Base-by-base conservation (phyloP, 2,888 invertebrate genomes). In the Saturnia pavonia region DNA sequence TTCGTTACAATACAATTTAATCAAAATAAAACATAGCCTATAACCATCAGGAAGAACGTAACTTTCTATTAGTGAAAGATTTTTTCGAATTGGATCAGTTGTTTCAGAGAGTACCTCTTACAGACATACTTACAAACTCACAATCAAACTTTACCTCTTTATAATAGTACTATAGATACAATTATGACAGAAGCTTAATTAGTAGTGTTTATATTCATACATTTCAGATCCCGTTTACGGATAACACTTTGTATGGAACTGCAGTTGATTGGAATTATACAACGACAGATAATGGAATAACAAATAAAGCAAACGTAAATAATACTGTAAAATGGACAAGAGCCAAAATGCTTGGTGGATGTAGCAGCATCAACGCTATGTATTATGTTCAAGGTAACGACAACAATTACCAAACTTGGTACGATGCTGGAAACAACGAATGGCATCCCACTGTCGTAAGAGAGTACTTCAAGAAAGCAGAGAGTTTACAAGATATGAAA, bases 191-290 rank as follows among this genome's bases (percentile, higher is more conserved):
- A 16, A 8, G 3, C 1, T 40, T 27, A 40, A 42, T n/a, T 25
- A 48, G 16, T 16, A 48, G 16, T 67, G 3, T 43, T 43, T 22
- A 3, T 60, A 12, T n/a, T n/a, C 3, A 11, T 60, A 42, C 16
- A 63, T 77, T 77, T 34, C 65, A 88, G 88, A 73, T 88, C 71
- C 88, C 89, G 54, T 74, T 71, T 6, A 66, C 83, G 8, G 74
- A 78, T n/a, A 73, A 57, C 22, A 42, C 48, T 0, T 57, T 87
- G 22, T 78, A 45, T 19, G 66, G 95, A 78, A 91, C 83, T 11
- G 71, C 75, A 80, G 88, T 97, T 71, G 97, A 98, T 85, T 98
- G 98, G 97, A 95, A 96, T 82, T 98, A 97, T 85, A 96, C 96
- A 84, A 97, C 97, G 0, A 96, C 97, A 79, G 96, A 97, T 0